These are phyloP conservation scores for Caenorhabditis drosophilae DNA, from an alignment of 2,888 invertebrate species.

Conservation along the genomic window DNA sequence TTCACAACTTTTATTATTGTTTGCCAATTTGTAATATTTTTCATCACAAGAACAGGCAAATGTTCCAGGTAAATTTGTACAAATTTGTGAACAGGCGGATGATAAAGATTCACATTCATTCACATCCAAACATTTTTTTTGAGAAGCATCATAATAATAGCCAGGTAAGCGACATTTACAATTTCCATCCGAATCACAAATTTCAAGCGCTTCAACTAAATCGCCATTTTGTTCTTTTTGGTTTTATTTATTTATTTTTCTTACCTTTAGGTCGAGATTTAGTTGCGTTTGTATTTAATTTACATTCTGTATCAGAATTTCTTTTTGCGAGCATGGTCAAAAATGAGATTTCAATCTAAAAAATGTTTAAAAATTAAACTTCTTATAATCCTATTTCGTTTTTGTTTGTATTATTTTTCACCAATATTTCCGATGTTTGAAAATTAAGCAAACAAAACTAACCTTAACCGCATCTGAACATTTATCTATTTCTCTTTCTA, in stretches of 20 bases:
- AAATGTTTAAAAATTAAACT: no score
- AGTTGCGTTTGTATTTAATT: conserved; percentile 34
- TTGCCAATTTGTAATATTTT: conserved; percentile 81
- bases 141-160: conserved; percentile 46
- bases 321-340: conserved; percentile 39
- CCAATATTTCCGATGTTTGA: no score
- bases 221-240: no score
- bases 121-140: conserved; percentile 75
- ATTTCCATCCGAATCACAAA: conserved; percentile 48
- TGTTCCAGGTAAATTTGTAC: conserved; percentile 91
- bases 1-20: conserved; percentile 86
- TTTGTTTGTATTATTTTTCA: no score
- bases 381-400: no score
- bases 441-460: no score
- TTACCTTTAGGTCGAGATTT: conserved; percentile 27
- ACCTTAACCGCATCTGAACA: conserved; percentile 50
- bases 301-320: conserved; percentile 32
- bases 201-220: conserved; percentile 47
- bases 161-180: conserved; percentile 53
- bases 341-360: conserved; percentile 45
- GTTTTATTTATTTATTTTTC: no score
- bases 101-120: conserved; percentile 78
- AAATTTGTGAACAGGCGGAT: conserved; percentile 82
- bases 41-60: conserved; percentile 94
- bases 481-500: conserved; percentile 31